Evolutionary conservation across 2,888 invertebrate genomes (phyloP), one percentile per base, ranked within the genome.

Genomic region (Scaptodrosophila latifasciaeformis): DNA sequence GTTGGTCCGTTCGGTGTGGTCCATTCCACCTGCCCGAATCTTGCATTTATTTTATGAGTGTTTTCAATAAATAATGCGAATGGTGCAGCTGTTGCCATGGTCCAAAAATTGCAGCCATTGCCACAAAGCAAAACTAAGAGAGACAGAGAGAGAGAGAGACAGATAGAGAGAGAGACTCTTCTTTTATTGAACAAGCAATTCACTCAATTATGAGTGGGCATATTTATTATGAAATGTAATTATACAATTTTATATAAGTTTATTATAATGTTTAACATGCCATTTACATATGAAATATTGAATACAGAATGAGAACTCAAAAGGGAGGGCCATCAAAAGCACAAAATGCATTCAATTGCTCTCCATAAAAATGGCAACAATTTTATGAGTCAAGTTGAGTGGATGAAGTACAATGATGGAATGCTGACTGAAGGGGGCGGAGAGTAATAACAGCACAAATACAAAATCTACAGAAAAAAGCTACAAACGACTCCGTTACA

Each of bases 201-300:
- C 29, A 44, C 50, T 50, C 35, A 50, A 50, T 50, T 50, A 50
- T 49, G 35, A 34, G 34, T 52, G 62, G 46, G 35, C 56, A 59
- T 62, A 49, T 67, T 70, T 61, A 65, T 67, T 56, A 57, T 65
- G 61, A 67, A 75, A 71, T 72, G 72, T 67, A 72, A 72, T 72
- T 72, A 72, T 71, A 67, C 74, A 71, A 71, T 59, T 72, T 72
- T 67, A 71, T 71, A 65, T 70, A 66, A 75, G 71, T 75, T 70
- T 70, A 70, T 75, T 72, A 71, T 60, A 75, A 72, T 72, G 72
- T 72, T 75, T 62, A 75, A 72, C 72, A 71, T 70, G 71, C 63
- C 75, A 75, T 72, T 75, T 75, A 70, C 71, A 72, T 72, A 64
- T 71, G 66, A 71, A 70, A 57, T 75, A 75, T 72, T 72, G 71